phyloP scores from a whole-genome alignment of 1,140 invertebrate genomes.

The Cephus cinctus region DNA sequence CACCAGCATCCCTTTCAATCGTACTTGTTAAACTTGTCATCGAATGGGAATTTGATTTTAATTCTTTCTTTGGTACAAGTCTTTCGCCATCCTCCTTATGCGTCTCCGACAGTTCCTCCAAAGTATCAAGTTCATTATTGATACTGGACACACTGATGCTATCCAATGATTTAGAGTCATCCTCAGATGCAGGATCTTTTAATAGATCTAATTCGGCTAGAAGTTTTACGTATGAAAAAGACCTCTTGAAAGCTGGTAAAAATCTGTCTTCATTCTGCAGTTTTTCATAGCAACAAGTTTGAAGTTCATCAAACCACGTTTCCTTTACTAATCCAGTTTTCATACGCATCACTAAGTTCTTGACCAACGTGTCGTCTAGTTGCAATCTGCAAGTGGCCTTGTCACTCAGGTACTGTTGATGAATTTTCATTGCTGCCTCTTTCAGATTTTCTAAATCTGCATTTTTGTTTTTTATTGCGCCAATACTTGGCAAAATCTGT shows the following conservation, averaged over 20 bases:
- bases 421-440: constrained; percentile 77
- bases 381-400: constrained; percentile 68
- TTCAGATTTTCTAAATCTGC: constrained; percentile 62
- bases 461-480: constrained; percentile 42
- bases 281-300: constrained; percentile 69
- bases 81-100: constrained; percentile 10
- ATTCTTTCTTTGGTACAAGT: constrained; percentile 17
- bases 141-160: constrained; percentile 53
- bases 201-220: constrained; percentile 75
- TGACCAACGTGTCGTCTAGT: constrained; percentile 66
- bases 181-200: constrained; percentile 59
- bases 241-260: constrained; percentile 70
- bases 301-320: constrained; percentile 84
- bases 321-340: constrained; percentile 66
- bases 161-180: constrained; percentile 58
- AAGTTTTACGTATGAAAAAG: constrained; percentile 70
- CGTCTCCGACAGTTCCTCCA: constrained; percentile 32
- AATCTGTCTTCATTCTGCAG: constrained; percentile 67
- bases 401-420: constrained; percentile 80
- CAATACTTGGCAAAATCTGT: constrained; percentile 17
- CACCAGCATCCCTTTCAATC: constrained; percentile 16
- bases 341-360: constrained; percentile 65
- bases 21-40: constrained; percentile 29
- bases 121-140: constrained; percentile 44
- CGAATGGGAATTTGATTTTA: constrained; percentile 29